These are phyloP conservation scores for Sinonovacula constricta DNA, from an alignment of 1,140 invertebrate species.

Conservation along the genomic window DNA sequence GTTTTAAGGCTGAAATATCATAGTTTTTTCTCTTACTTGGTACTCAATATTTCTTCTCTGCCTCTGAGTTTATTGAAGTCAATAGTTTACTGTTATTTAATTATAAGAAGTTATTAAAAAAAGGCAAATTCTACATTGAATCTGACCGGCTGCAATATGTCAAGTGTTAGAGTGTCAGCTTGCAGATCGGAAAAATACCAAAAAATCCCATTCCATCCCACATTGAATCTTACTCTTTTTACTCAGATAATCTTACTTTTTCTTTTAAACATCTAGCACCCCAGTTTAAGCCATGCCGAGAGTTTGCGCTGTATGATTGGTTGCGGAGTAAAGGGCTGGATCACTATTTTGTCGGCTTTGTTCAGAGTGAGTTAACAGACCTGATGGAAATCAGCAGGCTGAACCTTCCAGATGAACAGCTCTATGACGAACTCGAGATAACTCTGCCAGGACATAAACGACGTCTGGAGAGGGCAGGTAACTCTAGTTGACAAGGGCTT, in stretches of 20 bases:
- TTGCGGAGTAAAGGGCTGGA: conserved; percentile 63
- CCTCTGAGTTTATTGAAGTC: no score
- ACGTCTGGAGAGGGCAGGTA: conserved; percentile 73
- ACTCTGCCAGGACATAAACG: conserved; percentile 73
- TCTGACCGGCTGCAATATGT: no score
- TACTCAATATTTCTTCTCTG: no score
- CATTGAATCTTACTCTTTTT: neutral
- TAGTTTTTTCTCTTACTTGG: no score
- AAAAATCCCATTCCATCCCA: no score
- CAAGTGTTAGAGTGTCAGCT: no score
- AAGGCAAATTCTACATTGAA: no score
- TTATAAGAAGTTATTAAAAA: no score
- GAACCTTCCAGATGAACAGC: conserved; percentile 65
- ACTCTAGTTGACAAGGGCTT: no score
- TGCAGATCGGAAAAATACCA: no score
- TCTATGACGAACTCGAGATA: conserved; percentile 75
- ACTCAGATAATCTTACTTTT: neutral
- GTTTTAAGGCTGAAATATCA: no score
- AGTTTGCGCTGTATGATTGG: conserved; percentile 65
- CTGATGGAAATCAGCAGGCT: conserved; percentile 59
- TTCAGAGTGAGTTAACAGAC: conserved; percentile 64
- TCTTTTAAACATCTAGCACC: conserved; percentile 55
- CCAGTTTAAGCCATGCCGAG: conserved; percentile 53
- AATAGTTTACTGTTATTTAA: no score
- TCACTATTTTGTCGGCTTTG: conserved; percentile 70